Evolutionary conservation across 2,888 invertebrate genomes (phyloP), one percentile per base, ranked within the genome.

Genomic region (Hecatera dysodea): DNA sequence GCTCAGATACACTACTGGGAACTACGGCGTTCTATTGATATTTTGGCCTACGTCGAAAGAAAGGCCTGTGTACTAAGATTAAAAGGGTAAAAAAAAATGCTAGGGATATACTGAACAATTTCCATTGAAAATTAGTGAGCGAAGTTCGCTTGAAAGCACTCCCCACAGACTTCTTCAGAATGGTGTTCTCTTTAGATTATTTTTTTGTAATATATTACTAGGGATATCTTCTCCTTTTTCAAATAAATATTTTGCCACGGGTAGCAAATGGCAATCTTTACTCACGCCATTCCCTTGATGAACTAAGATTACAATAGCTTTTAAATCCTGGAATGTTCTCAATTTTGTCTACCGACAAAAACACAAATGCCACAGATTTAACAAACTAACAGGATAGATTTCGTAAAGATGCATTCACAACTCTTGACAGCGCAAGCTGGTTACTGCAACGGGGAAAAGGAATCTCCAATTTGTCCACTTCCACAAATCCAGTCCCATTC

Each of bases 1-100:
- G 3, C 12, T 60, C 65, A 53, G 50, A 46, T 72, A 80, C 57
- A 62, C 22, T 79, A 79, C 80, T 62, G 44, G 24, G 76, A 70
- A 80, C 55, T 42, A 36, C 39, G 61, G 56, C 56, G 81, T 44
- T 50, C 52, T 61, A 57, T 61, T 69, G 48, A 74, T 39, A 67
- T 69, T 52, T 46, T 55, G 11, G 69, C 55, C 63, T 42, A 52
- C n/a, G 59, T 80, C 24, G 15, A 56, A 27, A 50, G 46, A 27
- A 48, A 69, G 62, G 15, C 55, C 12, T 39, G 17, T 29, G 36
- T n/a, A 22, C 19, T 44, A 52, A 44, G 44, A 62, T 62, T 50
- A 27, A 29, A 69, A 59, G 11, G 12, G 19, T 67, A 57, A 65
- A 48, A 29, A 42, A 60, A 60, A 44, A 46, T 52, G 17, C 27